These are phyloP conservation scores for Hormaphis cornu DNA, from an alignment of 1,140 invertebrate genomes.

Conservation along the genomic window DNA sequence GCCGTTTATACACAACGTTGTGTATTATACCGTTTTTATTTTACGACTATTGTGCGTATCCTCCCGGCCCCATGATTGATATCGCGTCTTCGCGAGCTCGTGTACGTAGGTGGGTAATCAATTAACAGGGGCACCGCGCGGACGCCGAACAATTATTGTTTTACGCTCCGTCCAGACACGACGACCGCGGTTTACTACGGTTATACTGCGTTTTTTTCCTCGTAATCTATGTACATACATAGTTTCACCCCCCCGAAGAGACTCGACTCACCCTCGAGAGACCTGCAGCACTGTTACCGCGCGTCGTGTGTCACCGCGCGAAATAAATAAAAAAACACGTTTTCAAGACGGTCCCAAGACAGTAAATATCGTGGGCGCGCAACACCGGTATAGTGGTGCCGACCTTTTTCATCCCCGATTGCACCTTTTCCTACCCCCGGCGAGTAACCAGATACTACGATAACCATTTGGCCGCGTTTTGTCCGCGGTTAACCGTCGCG, in stretches of 20 bases:
- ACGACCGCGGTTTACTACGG: no score
- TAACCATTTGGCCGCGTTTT: slow-evolving; percentile 23
- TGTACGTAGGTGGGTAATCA: not conserved
- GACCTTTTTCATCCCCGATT: slow-evolving; percentile 21
- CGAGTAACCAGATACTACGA: slow-evolving; percentile 17
- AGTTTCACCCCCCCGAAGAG: no score
- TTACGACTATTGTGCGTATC: not conserved
- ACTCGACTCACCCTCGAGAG: no score
- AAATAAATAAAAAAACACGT: slow-evolving; percentile 9
- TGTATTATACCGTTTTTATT: slow-evolving; percentile 16
- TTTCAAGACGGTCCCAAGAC: slow-evolving; percentile 24
- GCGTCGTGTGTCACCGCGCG: not conserved
- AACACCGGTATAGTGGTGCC: not conserved
- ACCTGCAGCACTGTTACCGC: no score
- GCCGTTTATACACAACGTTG: not conserved
- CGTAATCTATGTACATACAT: no score
- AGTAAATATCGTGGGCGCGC: not conserved
- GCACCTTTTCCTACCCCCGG: not conserved
- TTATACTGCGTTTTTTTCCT: no score
- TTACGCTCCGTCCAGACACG: not conserved
- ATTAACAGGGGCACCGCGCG: not conserved
- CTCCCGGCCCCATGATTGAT: not conserved
- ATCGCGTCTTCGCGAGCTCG: no score
- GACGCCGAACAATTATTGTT: not conserved
- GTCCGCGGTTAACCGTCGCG: slow-evolving; percentile 6